Conservation (phyloP, 2,113 vertebrate species). For the Paedocypris sp. region DNA sequence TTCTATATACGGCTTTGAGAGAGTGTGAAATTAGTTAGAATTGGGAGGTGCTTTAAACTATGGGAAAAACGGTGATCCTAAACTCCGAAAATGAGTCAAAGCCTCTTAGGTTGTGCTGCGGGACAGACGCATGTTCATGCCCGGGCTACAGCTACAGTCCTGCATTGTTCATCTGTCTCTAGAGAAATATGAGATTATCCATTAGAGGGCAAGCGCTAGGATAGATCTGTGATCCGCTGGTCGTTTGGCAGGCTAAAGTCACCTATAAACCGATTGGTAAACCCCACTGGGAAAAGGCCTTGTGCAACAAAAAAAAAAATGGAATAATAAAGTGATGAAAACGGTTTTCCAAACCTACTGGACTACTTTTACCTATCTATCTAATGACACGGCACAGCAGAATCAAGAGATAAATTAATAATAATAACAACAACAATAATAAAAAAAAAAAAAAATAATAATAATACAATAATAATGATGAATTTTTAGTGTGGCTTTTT, state of each 20-base stretch:
- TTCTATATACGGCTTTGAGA: background rate
- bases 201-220: background rate
- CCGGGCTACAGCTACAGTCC: background rate
- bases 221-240: background rate
- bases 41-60: background rate
- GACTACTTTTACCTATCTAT: too few species aligned
- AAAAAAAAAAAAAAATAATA: too few species aligned
- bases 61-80: background rate
- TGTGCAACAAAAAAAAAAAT: too few species aligned
- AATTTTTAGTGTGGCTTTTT: too few species aligned
- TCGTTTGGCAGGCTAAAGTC: background rate
- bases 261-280: background rate
- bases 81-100: constrained; percentile 14
- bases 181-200: constrained; percentile 5
- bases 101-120: constrained; percentile 4
- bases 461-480: too few species aligned
- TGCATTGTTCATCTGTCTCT: background rate
- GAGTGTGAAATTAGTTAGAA: constrained; percentile 3
- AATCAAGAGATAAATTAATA: too few species aligned
- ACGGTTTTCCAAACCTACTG: too few species aligned
- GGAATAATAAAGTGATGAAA: too few species aligned
- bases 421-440: too few species aligned
- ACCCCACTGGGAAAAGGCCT: too few species aligned
- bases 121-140: background rate
- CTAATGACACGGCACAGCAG: too few species aligned